These are phyloP conservation scores for Neodiprion virginianus DNA, from an alignment of 1,140 invertebrate species.

Conservation along the genomic window DNA sequence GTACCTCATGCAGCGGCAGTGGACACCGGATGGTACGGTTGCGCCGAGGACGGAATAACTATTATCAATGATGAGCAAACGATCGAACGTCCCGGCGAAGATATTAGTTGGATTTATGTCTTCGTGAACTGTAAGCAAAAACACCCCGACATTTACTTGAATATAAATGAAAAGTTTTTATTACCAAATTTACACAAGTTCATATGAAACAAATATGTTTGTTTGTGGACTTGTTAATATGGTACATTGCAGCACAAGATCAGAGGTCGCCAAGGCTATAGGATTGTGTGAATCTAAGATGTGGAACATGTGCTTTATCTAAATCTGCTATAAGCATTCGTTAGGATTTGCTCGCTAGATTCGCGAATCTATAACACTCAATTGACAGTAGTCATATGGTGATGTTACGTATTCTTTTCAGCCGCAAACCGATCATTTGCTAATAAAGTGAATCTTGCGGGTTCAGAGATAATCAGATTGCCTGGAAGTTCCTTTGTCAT, in stretches of 20 bases:
- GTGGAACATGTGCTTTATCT: too few species aligned
- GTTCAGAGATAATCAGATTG: neutral
- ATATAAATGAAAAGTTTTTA: too few species aligned
- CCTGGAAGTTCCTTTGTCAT: neutral
- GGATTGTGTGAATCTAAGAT: too few species aligned
- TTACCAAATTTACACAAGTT: too few species aligned
- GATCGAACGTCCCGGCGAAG: slow-evolving; percentile 21
- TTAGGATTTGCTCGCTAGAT: neutral
- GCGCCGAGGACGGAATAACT: slow-evolving; percentile 54
- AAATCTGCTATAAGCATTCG: neutral
- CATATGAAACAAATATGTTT: too few species aligned
- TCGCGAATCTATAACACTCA: too few species aligned
- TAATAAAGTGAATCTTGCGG: neutral
- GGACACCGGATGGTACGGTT: slow-evolving; percentile 70
- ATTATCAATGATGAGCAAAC: slow-evolving; percentile 44
- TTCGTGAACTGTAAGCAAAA: slow-evolving; percentile 69
- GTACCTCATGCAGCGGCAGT: slow-evolving; percentile 35
- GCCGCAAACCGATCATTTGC: neutral
- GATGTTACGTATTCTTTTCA: neutral
- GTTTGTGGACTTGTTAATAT: too few species aligned
- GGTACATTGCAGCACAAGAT: too few species aligned
- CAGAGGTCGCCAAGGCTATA: too few species aligned
- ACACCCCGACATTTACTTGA: too few species aligned
- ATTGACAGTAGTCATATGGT: too few species aligned
- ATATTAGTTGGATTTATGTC: slow-evolving; percentile 66